Percentiles rank a stretch among this genome's conserved stretches.
Evolutionary conservation across 1,140 invertebrate genomes (phyloP).

Genomic region (Mya arenaria): DNA sequence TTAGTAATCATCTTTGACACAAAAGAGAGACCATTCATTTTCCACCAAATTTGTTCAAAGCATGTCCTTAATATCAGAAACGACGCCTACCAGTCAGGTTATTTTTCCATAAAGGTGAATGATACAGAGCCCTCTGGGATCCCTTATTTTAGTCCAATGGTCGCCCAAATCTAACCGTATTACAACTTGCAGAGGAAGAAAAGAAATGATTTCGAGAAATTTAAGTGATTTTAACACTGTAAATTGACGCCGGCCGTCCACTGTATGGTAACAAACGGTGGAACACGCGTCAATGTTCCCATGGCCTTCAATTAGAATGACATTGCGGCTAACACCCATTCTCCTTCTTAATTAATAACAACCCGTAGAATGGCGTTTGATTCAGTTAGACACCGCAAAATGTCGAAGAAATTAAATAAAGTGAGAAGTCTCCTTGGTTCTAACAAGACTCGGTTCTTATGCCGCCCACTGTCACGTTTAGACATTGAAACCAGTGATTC

Average conservation of each 20-base stretch:
- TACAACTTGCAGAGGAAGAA: neutral
- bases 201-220: neutral
- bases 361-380: constrained; percentile 26
- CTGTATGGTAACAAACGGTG: neutral
- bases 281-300: neutral
- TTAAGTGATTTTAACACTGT: neutral
- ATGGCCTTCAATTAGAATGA: neutral
- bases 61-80: too few relatives aligned
- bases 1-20: too few relatives aligned
- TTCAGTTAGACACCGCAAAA: constrained; percentile 46
- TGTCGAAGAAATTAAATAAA: constrained; percentile 50
- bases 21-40: too few relatives aligned
- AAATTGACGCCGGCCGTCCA: neutral
- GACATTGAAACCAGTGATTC: constrained; percentile 50
- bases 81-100: too few relatives aligned
- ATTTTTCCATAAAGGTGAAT: too few relatives aligned
- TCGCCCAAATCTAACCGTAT: neutral
- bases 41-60: too few relatives aligned
- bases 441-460: constrained; percentile 46
- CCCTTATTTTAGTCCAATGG: neutral
- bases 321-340: neutral
- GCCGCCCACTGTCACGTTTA: constrained; percentile 34
- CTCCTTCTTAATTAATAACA: constrained; percentile 46
- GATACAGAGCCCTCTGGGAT: neutral
- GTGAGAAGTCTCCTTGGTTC: constrained; percentile 21